Evolutionary conservation across 35 echinoderm and acorn worm species (phyloP).

Genomic region (Apostichopus californicus): DNA sequence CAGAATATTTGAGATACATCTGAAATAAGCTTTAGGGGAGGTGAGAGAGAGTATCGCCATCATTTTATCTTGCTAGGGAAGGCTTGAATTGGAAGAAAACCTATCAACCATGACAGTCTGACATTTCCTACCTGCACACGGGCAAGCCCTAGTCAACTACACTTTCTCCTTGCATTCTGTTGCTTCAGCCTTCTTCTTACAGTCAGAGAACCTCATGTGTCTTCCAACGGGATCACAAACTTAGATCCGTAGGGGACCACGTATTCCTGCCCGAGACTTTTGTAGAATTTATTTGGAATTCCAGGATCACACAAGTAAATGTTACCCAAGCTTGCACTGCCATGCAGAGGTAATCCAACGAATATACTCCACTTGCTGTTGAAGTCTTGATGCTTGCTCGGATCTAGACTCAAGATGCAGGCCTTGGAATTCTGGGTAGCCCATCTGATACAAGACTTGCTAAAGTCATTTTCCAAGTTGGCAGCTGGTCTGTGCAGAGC

Average conservation of each 20-base stretch:
- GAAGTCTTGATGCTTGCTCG: conserved; percentile 40
- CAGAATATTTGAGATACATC: too few species aligned
- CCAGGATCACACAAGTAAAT: conserved; percentile 57
- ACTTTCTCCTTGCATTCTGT: too few species aligned
- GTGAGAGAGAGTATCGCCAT: too few species aligned
- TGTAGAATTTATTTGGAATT: conserved; percentile 52
- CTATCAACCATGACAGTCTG: too few species aligned
- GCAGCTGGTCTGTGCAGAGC: conserved; percentile 33
- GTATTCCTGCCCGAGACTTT: conserved; percentile 5
- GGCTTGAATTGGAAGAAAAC: too few species aligned
- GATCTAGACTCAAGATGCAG: conserved; percentile 54
- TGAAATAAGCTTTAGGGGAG: too few species aligned
- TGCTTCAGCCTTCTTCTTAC: neutral
- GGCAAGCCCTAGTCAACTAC: too few species aligned
- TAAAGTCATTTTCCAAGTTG: conserved; percentile 13
- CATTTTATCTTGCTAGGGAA: too few species aligned
- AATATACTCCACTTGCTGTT: conserved; percentile 52
- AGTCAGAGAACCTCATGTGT: conserved; percentile 39
- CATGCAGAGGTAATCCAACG: conserved; percentile 47
- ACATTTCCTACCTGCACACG: too few species aligned
- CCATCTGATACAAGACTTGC: conserved; percentile 41
- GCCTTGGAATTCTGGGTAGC: conserved; percentile 56
- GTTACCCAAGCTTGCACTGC: conserved; percentile 42
- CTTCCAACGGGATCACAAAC: conserved; percentile 50
- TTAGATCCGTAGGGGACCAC: conserved; percentile 39